Evolutionary conservation across 2,888 invertebrate genomes (phyloP).

Genomic region (Synanthedon formicaeformis): DNA sequence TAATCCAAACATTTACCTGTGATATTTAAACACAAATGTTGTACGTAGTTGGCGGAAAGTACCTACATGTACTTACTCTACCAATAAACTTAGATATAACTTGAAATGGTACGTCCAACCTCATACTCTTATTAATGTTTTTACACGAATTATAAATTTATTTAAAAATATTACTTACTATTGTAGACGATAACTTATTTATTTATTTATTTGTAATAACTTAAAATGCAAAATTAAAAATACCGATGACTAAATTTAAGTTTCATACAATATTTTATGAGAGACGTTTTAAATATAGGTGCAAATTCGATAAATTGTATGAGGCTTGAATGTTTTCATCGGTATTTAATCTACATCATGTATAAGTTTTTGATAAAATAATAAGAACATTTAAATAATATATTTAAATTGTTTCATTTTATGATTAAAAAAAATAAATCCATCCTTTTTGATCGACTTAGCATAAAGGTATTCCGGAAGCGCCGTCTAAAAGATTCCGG

Average conservation of each 20-base stretch:
- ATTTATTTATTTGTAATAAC: slow-evolving; percentile 41
- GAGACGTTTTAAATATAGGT: slow-evolving; percentile 65
- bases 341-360: slow-evolving; percentile 13
- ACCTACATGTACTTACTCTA: slow-evolving; percentile 2
- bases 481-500: too few species aligned
- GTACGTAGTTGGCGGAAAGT: slow-evolving; percentile 44
- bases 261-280: slow-evolving; percentile 41
- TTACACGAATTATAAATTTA: slow-evolving; percentile 30
- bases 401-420: neutral
- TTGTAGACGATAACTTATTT: slow-evolving; percentile 38
- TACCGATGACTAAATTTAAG: slow-evolving; percentile 29
- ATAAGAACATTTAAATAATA: neutral
- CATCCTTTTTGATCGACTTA: too few species aligned
- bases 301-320: slow-evolving; percentile 55
- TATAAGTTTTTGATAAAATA: slow-evolving; percentile 15
- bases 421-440: neutral
- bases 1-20: slow-evolving; percentile 57
- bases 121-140: slow-evolving; percentile 30
- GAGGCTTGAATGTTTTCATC: slow-evolving; percentile 33
- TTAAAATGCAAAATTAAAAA: slow-evolving; percentile 11
- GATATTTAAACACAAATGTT: slow-evolving; percentile 48
- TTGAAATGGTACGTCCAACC: slow-evolving; percentile 20
- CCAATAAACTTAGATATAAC: slow-evolving; percentile 13
- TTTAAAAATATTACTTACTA: slow-evolving; percentile 21
- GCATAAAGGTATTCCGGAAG: too few species aligned